phyloP scores from a whole-genome alignment of 1,140 invertebrate species.

The Drosophila repletoides region DNA sequence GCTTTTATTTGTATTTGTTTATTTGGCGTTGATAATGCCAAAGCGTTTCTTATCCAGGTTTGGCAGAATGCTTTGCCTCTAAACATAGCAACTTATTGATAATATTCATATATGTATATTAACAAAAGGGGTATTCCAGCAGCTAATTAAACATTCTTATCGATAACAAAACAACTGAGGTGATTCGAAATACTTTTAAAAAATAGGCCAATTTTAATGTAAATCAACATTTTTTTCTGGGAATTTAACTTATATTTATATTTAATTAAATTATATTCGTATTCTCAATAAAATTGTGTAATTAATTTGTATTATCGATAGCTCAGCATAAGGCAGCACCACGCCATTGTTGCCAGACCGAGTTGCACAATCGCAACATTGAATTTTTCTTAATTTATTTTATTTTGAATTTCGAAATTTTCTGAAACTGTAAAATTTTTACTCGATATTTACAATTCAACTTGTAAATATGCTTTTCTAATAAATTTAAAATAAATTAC shows the following conservation, averaged over 20 bases:
- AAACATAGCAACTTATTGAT: conserved; percentile 59
- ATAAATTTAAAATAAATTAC: too few relatives aligned
- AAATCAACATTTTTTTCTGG: not conserved
- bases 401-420: too few relatives aligned
- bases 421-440: too few relatives aligned
- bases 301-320: too few relatives aligned
- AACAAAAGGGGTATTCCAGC: conserved; percentile 22
- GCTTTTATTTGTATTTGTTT: not conserved
- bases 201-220: not conserved
- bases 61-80: conserved; percentile 45
- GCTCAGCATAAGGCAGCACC: not conserved
- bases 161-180: conserved; percentile 9
- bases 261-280: not conserved
- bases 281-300: not conserved
- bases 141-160: conserved; percentile 18
- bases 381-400: too few relatives aligned
- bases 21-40: conserved; percentile 35
- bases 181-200: not conserved
- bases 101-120: conserved; percentile 22
- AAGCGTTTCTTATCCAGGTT: conserved; percentile 53
- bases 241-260: not conserved
- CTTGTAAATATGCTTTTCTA: too few relatives aligned
- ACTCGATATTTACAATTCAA: too few relatives aligned
- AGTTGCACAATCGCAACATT: too few relatives aligned
- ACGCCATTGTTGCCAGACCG: not conserved